Evolutionary conservation across 1,140 invertebrate species (phyloP), one percentile per base, ranked within the genome.

Genomic region (Galleria mellonella): DNA sequence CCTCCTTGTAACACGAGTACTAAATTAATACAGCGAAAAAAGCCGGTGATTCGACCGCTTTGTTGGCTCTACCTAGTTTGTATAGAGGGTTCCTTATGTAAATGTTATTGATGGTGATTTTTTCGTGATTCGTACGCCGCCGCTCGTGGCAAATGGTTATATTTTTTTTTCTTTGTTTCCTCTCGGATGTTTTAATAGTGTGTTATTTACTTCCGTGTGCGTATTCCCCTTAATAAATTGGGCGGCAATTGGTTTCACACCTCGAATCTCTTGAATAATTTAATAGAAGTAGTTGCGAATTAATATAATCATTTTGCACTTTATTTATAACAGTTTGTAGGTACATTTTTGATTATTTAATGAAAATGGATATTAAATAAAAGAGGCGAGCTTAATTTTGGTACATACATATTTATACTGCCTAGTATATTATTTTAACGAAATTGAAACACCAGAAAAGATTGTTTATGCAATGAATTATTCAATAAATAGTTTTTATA

Each of bases 11-110:
- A 84, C 70, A 55, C 45, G 76, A 84, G 81, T 47, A 71, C 67
- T 76, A 81, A 84, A 84, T 84, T 84, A 84, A 79, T 84, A 81
- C 67, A 60, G 66, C 58, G 57, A 70, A 77, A 76, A 79, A 76
- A 72, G 61, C 74, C 64, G 55, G 62, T 62, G 73, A 69, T 73
- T 75, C 68, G 65, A 63, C 63, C 51, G 60, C 48, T 60, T 57
- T 75, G 76, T 81, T 73, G 75, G 70, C 67, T 50, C 42, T 62
- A 68, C 65, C 61, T 67, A 47, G 69, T 74, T 82, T 79, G 64
- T 65, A 72, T 64, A 73, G 65, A 56, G 79, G 77, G 73, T 64
- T 65, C 73, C 68, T 77, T 84, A 82, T 82, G 81, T 84, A 84
- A 83, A 83, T 83, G 72, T 70, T 47, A 52, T 58, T 57, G 62